A percentile compares a stretch with the other conserved stretches of the same genome.
These are phyloP conservation scores for Plebejus anna DNA, from an alignment of 2,888 invertebrate genomes.

Conservation along the genomic window DNA sequence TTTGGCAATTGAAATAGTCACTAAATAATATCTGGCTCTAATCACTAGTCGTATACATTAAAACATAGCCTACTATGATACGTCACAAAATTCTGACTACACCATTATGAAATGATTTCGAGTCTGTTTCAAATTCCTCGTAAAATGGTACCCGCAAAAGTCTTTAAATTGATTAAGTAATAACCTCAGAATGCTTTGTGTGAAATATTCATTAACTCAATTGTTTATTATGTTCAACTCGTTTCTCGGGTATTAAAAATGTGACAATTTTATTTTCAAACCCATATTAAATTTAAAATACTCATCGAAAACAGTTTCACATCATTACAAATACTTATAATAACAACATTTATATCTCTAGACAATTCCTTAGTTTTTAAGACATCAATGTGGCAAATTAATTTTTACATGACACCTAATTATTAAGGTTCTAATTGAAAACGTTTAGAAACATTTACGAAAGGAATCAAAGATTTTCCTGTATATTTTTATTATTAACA, in stretches of 20 bases:
- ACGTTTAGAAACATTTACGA: conserved; percentile 21
- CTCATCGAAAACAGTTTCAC: neutral
- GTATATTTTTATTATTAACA: conserved; percentile 25
- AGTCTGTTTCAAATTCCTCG: neutral
- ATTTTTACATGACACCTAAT: conserved; percentile 2
- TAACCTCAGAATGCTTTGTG: conserved; percentile 18
- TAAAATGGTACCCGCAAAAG: neutral
- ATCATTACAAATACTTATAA: neutral
- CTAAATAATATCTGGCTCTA: neutral
- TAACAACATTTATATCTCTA: conserved; percentile 23
- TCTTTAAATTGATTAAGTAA: neutral
- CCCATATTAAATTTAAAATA: neutral
- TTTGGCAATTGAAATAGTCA: neutral
- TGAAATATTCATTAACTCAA: neutral
- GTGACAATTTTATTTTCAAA: neutral
- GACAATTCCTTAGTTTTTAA: conserved; percentile 23
- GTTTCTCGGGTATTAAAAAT: neutral
- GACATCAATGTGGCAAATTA: conserved; percentile 19
- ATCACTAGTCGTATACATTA: conserved; percentile 16
- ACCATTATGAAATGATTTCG: neutral
- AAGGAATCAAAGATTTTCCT: conserved; percentile 17
- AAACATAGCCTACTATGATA: neutral
- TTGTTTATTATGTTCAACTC: neutral
- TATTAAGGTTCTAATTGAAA: conserved; percentile 21
- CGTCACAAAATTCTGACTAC: neutral